These are phyloP conservation scores for Ataeniobius toweri DNA, from an alignment of 2,797 vertebrate genomes.

Conservation along the genomic window DNA sequence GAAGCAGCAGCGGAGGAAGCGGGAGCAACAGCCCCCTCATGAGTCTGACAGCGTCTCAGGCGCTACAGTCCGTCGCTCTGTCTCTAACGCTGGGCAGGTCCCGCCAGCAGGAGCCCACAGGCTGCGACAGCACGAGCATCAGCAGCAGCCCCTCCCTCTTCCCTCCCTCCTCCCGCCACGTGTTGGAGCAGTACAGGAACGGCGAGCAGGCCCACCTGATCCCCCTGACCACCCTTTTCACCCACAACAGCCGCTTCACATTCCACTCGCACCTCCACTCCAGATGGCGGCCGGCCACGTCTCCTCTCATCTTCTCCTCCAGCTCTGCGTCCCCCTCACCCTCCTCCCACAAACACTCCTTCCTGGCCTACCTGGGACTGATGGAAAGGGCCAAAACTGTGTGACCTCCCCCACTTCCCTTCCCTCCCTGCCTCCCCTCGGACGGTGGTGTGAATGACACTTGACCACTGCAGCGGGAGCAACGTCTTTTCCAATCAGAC, in stretches of 20 bases:
- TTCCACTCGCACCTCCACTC: constrained; percentile 89
- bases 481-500: constrained; percentile 77
- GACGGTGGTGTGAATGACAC: constrained; percentile 66
- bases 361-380: constrained; percentile 97
- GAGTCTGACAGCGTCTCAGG: constrained; percentile 93
- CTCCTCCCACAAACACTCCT: constrained; percentile 97
- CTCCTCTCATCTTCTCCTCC: constrained; percentile 82
- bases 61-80: constrained; percentile 95
- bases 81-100: constrained; percentile 84
- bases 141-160: constrained; percentile 77
- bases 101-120: constrained; percentile 64
- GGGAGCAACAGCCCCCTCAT: constrained; percentile 89
- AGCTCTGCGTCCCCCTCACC: constrained; percentile 82
- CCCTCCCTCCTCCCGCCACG: constrained; percentile 81
- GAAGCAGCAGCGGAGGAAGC: constrained; percentile 81
- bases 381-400: constrained; percentile 94
- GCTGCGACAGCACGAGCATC: constrained; percentile 78
- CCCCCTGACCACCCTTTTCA: constrained; percentile 96
- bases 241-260: constrained; percentile 89
- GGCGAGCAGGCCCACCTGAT: constrained; percentile 94
- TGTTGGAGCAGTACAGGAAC: constrained; percentile 93
- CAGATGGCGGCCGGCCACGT: constrained; percentile 84
- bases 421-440: constrained; percentile 31
- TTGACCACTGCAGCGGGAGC: constrained; percentile 68
- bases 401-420: constrained; percentile 76